These are phyloP conservation scores for Linurgus olivaceus DNA, from an alignment of 2,797 vertebrate species.

Conservation along the genomic window DNA sequence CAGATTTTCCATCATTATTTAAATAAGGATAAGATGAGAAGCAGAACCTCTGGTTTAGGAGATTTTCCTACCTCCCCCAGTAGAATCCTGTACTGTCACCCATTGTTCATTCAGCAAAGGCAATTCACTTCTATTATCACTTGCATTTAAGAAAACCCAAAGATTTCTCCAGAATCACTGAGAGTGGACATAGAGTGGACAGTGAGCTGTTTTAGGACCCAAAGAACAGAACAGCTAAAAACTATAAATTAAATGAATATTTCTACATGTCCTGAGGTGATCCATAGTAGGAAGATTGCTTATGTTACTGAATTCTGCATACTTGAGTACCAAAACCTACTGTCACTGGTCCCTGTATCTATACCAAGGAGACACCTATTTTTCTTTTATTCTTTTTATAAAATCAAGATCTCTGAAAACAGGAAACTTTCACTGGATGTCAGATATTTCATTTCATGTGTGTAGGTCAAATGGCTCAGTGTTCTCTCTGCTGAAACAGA, in stretches of 20 bases:
- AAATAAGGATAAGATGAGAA: slow-evolving; percentile 22
- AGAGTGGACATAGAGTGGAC: background rate
- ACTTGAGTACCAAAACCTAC: background rate
- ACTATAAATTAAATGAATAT: background rate
- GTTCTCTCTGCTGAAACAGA: slow-evolving; percentile 65
- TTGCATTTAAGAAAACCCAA: background rate
- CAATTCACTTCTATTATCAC: background rate
- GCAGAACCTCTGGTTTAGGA: slow-evolving; percentile 16
- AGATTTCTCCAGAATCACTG: background rate
- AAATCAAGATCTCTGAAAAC: slow-evolving; percentile 39
- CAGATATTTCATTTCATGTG: slow-evolving; percentile 49
- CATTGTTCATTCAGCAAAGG: background rate
- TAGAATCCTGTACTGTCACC: background rate
- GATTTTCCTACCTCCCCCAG: background rate
- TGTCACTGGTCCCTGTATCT: background rate
- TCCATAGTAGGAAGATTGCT: background rate
- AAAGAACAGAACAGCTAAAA: slow-evolving; percentile 1
- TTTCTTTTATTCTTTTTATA: background rate
- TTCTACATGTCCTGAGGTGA: background rate
- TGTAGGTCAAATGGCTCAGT: slow-evolving; percentile 63
- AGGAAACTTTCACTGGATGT: slow-evolving; percentile 64
- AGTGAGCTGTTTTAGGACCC: background rate
- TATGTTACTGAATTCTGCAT: background rate
- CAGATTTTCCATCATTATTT: background rate
- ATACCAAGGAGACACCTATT: background rate